Percentiles rank a stretch among this genome's conserved stretches.
phyloP scores from a whole-genome alignment of 2,888 invertebrate genomes.

The Leptinotarsa juncta region DNA sequence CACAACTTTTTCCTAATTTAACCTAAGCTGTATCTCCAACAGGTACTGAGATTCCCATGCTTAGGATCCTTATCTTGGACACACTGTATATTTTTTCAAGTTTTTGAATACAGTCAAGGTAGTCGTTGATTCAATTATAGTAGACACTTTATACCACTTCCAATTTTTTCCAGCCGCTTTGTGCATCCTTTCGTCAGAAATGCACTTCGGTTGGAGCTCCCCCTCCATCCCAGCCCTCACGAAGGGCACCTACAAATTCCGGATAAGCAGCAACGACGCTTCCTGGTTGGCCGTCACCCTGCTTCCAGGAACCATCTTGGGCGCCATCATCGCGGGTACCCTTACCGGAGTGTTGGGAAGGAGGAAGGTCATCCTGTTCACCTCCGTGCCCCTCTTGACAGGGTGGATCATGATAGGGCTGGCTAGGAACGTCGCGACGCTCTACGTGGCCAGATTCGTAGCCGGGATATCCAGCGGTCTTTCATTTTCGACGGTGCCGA shows the following conservation, averaged over 20 bases:
- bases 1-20: too few relatives aligned
- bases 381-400: constrained; percentile 72
- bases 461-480: constrained; percentile 71
- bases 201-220: constrained; percentile 71
- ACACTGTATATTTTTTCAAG: too few relatives aligned
- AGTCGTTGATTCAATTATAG: too few relatives aligned
- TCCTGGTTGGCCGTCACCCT: constrained; percentile 76
- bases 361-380: constrained; percentile 72
- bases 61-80: too few relatives aligned
- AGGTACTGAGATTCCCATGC: too few relatives aligned
- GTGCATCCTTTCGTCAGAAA: constrained; percentile 60
- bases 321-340: constrained; percentile 73
- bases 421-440: constrained; percentile 69
- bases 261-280: constrained; percentile 67
- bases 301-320: constrained; percentile 73
- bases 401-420: constrained; percentile 75
- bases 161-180: constrained; percentile 54
- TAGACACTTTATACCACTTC: too few relatives aligned
- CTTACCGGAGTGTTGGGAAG: constrained; percentile 75
- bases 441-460: constrained; percentile 70
- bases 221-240: constrained; percentile 69
- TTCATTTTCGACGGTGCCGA: constrained; percentile 66
- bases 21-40: too few relatives aligned
- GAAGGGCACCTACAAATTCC: constrained; percentile 67
- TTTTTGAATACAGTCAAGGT: too few relatives aligned